Evolutionary conservation across 2,113 vertebrate genomes (phyloP).

Genomic region (Girardinichthys multiradiatus): DNA sequence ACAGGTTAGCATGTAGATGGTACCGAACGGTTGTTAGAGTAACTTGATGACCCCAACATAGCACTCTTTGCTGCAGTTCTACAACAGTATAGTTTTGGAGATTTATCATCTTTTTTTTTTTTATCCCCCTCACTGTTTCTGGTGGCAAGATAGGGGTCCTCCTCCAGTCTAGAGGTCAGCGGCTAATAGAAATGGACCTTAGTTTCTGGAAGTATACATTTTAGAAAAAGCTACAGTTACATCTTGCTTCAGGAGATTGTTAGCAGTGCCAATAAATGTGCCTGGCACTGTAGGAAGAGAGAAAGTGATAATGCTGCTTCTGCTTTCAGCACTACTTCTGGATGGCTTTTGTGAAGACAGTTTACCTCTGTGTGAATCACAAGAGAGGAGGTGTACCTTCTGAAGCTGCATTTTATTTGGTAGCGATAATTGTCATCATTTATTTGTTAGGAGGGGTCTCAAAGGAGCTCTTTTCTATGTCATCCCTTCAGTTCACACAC

Average conservation of each 20-base stretch:
- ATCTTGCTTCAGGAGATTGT: too few relatives aligned
- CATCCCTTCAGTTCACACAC: conserved; percentile 26
- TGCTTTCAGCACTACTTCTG: neutral
- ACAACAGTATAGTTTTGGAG: too few relatives aligned
- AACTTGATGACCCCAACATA: neutral
- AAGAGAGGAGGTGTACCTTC: conserved; percentile 17
- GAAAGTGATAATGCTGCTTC: too few relatives aligned
- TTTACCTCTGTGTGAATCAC: neutral
- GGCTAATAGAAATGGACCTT: too few relatives aligned
- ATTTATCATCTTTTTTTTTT: too few relatives aligned
- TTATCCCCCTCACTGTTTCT: too few relatives aligned
- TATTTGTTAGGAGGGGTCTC: conserved; percentile 44
- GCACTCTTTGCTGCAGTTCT: too few relatives aligned
- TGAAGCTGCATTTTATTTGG: conserved; percentile 56
- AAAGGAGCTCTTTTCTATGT: conserved; percentile 27
- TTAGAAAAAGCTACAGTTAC: too few relatives aligned
- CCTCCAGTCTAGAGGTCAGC: too few relatives aligned
- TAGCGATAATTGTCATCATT: conserved; percentile 49
- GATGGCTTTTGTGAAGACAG: neutral
- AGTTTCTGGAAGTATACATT: too few relatives aligned
- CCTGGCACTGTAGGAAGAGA: neutral
- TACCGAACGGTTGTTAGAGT: neutral
- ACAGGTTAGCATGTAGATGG: neutral
- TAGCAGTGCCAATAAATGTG: too few relatives aligned
- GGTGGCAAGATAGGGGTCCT: too few relatives aligned